Conservation (phyloP, 2,113 vertebrate genomes). For the Chinchilla lanigera region DNA sequence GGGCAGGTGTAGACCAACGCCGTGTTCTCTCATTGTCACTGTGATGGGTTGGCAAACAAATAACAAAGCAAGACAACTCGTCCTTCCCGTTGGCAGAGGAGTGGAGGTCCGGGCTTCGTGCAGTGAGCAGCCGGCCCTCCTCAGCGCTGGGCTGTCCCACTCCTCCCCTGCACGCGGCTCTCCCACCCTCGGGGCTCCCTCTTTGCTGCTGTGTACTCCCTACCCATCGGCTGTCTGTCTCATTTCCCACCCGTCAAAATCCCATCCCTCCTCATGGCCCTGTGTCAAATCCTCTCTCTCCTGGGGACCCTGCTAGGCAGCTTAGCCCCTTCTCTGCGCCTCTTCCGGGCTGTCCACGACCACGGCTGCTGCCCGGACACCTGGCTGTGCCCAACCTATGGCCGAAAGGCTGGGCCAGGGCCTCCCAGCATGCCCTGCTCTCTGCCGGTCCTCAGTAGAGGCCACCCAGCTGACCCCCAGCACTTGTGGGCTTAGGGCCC, state of each 20-base stretch:
- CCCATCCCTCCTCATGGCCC: neutral
- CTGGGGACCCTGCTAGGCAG: neutral
- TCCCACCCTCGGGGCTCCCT: too few relatives aligned
- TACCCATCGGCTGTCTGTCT: neutral
- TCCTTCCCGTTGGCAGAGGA: neutral
- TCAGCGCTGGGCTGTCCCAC: too few relatives aligned
- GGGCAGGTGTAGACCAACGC: too few relatives aligned
- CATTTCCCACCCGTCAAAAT: neutral
- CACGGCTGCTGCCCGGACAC: neutral
- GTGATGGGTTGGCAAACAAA: neutral
- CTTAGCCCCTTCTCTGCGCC: neutral
- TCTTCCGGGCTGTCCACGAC: neutral
- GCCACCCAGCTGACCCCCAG: neutral
- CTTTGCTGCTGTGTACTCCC: too few relatives aligned
- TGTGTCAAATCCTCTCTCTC: neutral
- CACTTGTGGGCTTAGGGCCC: neutral
- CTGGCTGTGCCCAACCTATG: neutral
- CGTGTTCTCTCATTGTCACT: too few relatives aligned
- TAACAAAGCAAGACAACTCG: neutral
- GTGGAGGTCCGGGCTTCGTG: too few relatives aligned
- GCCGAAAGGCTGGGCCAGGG: neutral
- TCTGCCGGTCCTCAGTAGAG: neutral
- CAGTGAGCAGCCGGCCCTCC: too few relatives aligned
- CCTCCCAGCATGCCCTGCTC: neutral
- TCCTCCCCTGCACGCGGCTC: neutral